A percentile compares a stretch with the other conserved stretches of the same genome.
These are phyloP conservation scores for Frankliniella fusca DNA, from an alignment of 2,888 invertebrate species.

Conservation along the genomic window DNA sequence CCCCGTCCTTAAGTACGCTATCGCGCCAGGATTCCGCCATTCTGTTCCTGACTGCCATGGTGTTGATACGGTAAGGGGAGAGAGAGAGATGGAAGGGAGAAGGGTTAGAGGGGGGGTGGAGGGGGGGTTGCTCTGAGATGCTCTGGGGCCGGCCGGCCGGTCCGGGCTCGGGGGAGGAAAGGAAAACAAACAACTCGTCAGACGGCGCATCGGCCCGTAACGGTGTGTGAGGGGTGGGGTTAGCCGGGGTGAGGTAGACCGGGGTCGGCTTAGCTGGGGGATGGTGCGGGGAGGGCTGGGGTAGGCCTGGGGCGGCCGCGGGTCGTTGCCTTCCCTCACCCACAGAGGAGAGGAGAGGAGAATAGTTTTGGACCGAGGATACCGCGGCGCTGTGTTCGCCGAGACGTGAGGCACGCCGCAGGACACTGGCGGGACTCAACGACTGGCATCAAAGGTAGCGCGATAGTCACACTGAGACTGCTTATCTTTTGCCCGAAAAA, in stretches of 20 bases:
- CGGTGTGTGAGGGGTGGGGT: background rate
- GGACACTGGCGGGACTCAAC: too few relatives aligned
- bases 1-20: background rate
- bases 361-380: too few relatives aligned
- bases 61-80: conserved; percentile 17
- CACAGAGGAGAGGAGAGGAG: background rate
- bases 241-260: background rate
- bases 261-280: background rate
- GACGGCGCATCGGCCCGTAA: too few relatives aligned
- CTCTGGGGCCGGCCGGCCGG: background rate
- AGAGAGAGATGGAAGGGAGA: background rate
- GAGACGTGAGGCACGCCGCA: too few relatives aligned
- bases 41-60: conserved; percentile 23
- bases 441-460: too few relatives aligned
- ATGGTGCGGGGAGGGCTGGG: background rate
- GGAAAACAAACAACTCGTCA: background rate
- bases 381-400: too few relatives aligned
- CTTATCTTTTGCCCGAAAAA: too few relatives aligned
- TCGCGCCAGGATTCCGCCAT: background rate
- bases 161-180: background rate
- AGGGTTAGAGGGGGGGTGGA: background rate
- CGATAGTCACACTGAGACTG: too few relatives aligned
- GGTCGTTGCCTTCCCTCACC: too few relatives aligned
- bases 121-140: background rate
- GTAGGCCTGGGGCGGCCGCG: background rate